Conservation (phyloP, 2,797 vertebrate species). For the Acanthurus leucopareius region DNA sequence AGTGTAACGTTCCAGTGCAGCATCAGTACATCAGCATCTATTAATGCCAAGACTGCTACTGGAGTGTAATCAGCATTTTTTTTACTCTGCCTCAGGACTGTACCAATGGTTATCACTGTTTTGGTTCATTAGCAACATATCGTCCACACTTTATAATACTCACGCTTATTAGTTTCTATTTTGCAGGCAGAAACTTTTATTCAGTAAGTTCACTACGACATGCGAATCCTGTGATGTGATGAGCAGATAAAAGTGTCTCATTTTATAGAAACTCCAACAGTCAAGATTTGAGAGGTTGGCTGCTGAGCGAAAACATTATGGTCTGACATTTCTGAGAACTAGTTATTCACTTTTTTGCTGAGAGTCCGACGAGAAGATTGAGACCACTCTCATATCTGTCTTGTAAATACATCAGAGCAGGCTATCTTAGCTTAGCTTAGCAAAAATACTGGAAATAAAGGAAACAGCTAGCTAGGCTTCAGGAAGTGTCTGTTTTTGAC, state of each 20-base stretch:
- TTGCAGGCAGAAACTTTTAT: too few relatives aligned
- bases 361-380: too few relatives aligned
- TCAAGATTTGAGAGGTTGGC: too few relatives aligned
- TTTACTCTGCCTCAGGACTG: too few relatives aligned
- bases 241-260: neutral
- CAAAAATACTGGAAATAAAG: neutral
- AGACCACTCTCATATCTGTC: neutral
- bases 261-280: neutral
- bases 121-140: neutral
- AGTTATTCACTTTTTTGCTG: too few relatives aligned
- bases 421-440: neutral
- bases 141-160: neutral
- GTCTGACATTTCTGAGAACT: too few relatives aligned
- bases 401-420: neutral
- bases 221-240: neutral
- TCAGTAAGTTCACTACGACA: neutral
- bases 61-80: too few relatives aligned
- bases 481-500: neutral
- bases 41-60: neutral
- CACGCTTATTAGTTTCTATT: too few relatives aligned
- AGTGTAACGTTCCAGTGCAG: constrained; percentile 39
- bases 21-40: constrained; percentile 13
- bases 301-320: too few relatives aligned
- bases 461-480: neutral
- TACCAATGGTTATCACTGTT: neutral